phyloP scores from a whole-genome alignment of 2,113 vertebrate genomes.

The Phalacrocorax pelagicus region DNA sequence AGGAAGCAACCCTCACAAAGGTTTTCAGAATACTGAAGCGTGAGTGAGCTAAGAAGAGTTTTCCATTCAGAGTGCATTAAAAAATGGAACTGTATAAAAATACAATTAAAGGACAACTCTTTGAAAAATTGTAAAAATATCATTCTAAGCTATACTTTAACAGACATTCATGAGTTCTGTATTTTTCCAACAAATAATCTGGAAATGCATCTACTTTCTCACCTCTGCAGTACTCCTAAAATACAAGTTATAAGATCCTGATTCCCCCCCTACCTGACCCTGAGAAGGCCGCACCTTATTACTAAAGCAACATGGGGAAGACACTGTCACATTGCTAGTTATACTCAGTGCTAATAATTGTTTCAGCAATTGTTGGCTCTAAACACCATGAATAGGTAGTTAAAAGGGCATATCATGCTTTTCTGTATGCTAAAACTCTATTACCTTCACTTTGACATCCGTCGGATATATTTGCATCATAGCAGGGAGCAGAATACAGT shows the following conservation, averaged over 20 bases:
- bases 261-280: background rate
- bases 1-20: background rate
- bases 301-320: background rate
- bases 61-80: background rate
- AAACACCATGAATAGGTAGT: background rate
- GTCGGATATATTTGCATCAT: background rate
- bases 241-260: background rate
- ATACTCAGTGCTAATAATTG: background rate
- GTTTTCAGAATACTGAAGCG: background rate
- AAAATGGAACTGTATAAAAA: background rate
- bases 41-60: background rate
- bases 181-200: background rate
- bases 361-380: background rate
- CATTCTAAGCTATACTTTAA: background rate
- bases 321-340: background rate
- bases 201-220: background rate
- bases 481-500: background rate
- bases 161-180: background rate
- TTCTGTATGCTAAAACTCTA: background rate
- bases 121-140: background rate
- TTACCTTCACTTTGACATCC: background rate
- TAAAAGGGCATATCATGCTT: background rate
- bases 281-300: background rate
- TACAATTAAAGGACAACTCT: background rate
- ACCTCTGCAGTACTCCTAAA: background rate